Percentiles rank a stretch among this genome's conserved stretches.
Evolutionary conservation across 2,113 vertebrate genomes (phyloP).

Genomic region (Tylochromis polylepis): DNA sequence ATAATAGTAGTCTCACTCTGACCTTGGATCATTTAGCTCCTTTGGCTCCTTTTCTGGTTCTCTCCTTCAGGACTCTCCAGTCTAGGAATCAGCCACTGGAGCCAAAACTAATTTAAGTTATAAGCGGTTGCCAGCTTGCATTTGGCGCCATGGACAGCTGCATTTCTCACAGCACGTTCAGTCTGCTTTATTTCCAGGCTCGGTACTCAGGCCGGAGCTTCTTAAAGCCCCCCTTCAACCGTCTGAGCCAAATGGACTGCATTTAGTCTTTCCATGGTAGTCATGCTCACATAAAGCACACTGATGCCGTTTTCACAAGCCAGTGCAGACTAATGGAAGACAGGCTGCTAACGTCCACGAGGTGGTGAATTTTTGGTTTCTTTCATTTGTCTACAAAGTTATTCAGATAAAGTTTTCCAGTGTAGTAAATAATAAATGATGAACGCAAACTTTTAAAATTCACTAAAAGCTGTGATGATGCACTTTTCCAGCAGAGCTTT

Average conservation of each 20-base stretch:
- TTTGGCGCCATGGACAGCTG: constrained; percentile 44
- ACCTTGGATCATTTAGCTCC: background rate
- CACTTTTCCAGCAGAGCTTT: background rate
- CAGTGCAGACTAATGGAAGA: background rate
- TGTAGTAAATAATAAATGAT: background rate
- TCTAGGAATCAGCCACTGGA: constrained; percentile 38
- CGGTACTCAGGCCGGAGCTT: background rate
- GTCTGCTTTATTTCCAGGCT: constrained; percentile 27
- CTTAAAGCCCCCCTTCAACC: background rate
- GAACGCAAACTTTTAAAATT: background rate
- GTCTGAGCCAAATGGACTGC: background rate
- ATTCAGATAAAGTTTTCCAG: background rate
- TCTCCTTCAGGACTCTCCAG: constrained; percentile 18
- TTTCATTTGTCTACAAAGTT: background rate
- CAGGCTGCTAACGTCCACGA: background rate
- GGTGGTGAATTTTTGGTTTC: background rate
- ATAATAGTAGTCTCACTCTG: background rate
- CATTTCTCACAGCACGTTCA: constrained; percentile 21
- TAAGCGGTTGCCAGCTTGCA: constrained; percentile 43
- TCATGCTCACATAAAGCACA: background rate
- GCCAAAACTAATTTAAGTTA: constrained; percentile 53
- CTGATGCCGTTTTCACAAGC: background rate
- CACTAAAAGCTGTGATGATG: background rate
- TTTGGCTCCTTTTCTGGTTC: background rate
- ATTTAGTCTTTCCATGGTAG: constrained; percentile 12